phyloP scores from a whole-genome alignment of 2,888 invertebrate genomes.

The Lasioglossum calceatum region DNA sequence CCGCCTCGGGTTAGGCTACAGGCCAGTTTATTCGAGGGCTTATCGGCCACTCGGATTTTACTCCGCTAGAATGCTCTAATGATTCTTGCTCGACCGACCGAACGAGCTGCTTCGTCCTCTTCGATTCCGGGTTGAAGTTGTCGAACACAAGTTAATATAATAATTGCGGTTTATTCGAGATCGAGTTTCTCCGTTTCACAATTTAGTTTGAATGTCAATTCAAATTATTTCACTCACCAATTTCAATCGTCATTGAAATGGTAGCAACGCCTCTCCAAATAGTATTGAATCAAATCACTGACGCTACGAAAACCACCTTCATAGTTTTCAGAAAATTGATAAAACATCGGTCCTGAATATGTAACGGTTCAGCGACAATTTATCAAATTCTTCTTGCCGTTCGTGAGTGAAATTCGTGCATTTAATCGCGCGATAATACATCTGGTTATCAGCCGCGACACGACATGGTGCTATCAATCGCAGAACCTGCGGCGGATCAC shows the following conservation, averaged over 20 bases:
- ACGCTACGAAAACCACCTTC: neutral
- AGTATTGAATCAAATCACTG: no score
- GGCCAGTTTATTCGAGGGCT: neutral
- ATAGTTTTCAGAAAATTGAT: neutral
- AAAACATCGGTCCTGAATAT: neutral
- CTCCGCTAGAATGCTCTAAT: conserved; percentile 4
- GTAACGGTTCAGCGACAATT: neutral
- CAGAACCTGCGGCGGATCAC: neutral
- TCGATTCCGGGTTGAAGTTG: neutral
- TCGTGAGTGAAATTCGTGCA: neutral
- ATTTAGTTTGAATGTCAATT: no score
- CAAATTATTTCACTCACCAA: no score
- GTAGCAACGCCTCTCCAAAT: no score
- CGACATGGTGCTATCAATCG: neutral
- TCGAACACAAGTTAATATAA: neutral
- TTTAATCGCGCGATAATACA: neutral
- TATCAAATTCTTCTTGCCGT: neutral
- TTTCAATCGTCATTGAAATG: no score
- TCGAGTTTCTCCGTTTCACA: no score
- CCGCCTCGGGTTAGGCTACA: conserved; percentile 20
- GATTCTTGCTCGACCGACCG: neutral
- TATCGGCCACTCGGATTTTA: conserved; percentile 19
- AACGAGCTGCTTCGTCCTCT: neutral
- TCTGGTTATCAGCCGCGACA: neutral
- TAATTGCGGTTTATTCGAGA: no score